phyloP scores from a whole-genome alignment of 35 echinoderm and acorn worm genomes.

The Apostichopus parvimensis region DNA sequence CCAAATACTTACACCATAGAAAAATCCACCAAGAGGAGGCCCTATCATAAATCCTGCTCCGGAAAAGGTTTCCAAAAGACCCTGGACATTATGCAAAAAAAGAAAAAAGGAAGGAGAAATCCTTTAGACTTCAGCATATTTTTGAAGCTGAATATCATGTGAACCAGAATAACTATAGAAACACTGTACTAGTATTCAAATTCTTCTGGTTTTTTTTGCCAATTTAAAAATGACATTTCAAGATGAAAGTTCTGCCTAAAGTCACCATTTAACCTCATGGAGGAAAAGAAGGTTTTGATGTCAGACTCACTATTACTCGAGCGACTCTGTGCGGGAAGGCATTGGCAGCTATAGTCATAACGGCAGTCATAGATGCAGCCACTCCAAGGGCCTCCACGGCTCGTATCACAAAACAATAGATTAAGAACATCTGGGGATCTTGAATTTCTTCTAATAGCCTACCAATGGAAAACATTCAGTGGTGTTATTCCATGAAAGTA shows the following conservation, averaged over 20 bases:
- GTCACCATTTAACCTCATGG: too few relatives aligned
- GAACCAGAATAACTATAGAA: too few relatives aligned
- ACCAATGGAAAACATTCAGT: background rate
- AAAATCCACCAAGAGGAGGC: constrained; percentile 49
- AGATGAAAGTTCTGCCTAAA: too few relatives aligned
- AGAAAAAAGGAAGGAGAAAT: too few relatives aligned
- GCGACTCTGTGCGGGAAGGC: constrained; percentile 61
- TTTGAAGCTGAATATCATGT: too few relatives aligned
- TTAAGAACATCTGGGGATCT: constrained; percentile 2
- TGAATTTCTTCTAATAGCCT: constrained; percentile 59
- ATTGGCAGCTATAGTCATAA: constrained; percentile 50
- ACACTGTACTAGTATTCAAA: too few relatives aligned
- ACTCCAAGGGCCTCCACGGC: constrained; percentile 35
- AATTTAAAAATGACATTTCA: too few relatives aligned
- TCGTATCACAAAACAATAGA: constrained; percentile 54
- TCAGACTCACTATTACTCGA: constrained; percentile 40
- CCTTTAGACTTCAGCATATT: too few relatives aligned
- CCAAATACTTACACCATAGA: constrained; percentile 40
- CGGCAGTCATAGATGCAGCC: constrained; percentile 31
- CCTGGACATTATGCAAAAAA: background rate
- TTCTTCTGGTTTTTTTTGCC: too few relatives aligned
- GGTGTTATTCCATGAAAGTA: background rate
- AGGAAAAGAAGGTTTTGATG: too few relatives aligned
- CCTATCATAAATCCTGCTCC: constrained; percentile 56
- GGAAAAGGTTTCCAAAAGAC: constrained; percentile 48